Evolutionary conservation across 2,797 vertebrate genomes (phyloP).

Genomic region (Pangasius larnaudii): DNA sequence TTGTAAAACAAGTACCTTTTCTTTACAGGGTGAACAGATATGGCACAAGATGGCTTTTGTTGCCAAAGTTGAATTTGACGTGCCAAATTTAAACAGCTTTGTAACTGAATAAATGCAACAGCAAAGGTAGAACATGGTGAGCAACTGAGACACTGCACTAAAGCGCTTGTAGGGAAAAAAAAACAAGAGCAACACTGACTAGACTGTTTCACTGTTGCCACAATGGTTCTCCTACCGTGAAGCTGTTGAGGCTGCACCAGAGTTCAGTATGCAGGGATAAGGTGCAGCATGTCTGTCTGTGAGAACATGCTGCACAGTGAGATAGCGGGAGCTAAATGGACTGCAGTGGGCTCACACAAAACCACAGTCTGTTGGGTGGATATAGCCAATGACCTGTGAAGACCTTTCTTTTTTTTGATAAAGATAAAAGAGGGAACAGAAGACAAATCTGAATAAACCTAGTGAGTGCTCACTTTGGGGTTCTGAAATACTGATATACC

Average conservation of each 20-base stretch:
- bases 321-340: conserved; percentile 25
- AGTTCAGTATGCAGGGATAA: conserved; percentile 47
- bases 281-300: conserved; percentile 41
- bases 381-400: conserved; percentile 71
- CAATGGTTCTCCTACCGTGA: conserved; percentile 39
- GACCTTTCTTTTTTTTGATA: conserved; percentile 65
- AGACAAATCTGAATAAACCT: conserved; percentile 75
- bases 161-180: conserved; percentile 57
- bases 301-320: conserved; percentile 37
- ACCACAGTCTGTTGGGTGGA: conserved; percentile 38
- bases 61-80: background rate
- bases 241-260: conserved; percentile 26
- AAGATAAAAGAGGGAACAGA: conserved; percentile 73
- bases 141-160: conserved; percentile 41
- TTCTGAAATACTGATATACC: conserved; percentile 45
- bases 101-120: conserved; percentile 5
- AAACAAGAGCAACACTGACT: conserved; percentile 55
- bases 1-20: background rate
- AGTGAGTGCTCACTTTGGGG: conserved; percentile 73
- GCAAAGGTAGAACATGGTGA: conserved; percentile 23
- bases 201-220: conserved; percentile 40
- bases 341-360: conserved; percentile 26
- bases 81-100: background rate
- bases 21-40: background rate
- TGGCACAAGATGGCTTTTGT: background rate